Conservation (phyloP, 1,140 invertebrate genomes). For the Pteromalus puparum region DNA sequence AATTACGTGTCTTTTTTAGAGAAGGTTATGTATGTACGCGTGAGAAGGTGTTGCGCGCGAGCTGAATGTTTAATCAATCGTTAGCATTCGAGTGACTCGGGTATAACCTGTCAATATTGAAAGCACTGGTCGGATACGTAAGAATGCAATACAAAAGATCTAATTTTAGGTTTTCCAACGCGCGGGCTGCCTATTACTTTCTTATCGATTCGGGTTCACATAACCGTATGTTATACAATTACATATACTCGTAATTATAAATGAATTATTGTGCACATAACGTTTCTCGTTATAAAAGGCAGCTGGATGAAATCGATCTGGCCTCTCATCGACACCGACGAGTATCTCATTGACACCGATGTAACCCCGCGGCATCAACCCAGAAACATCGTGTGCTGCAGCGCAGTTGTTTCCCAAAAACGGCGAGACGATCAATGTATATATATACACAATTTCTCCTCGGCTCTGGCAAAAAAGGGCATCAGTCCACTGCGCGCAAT, state of each 20-base stretch:
- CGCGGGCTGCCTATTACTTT: not conserved
- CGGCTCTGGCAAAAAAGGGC: not conserved
- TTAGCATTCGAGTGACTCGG: slow-evolving; percentile 11
- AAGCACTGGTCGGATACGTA: not conserved
- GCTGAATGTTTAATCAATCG: slow-evolving; percentile 2
- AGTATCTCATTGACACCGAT: slow-evolving; percentile 22
- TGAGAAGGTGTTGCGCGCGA: not conserved
- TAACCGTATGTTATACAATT: not conserved
- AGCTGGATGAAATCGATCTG: too few species aligned
- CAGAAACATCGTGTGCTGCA: too few species aligned
- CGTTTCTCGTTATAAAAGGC: too few species aligned
- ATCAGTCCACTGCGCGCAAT: not conserved
- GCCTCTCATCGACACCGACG: too few species aligned
- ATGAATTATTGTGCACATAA: not conserved
- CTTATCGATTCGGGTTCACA: not conserved
- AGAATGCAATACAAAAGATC: slow-evolving; percentile 35
- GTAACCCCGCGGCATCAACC: too few species aligned
- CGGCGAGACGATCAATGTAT: too few species aligned
- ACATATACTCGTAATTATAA: not conserved
- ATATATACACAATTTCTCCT: not conserved
- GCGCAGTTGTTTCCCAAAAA: too few species aligned
- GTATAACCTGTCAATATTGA: slow-evolving; percentile 9
- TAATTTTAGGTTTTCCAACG: not conserved
- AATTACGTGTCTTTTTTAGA: too few species aligned
- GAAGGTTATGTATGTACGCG: too few species aligned